Base-by-base conservation (phyloP, 2,888 invertebrate genomes). In the Dolichopus griseipennis region DNA sequence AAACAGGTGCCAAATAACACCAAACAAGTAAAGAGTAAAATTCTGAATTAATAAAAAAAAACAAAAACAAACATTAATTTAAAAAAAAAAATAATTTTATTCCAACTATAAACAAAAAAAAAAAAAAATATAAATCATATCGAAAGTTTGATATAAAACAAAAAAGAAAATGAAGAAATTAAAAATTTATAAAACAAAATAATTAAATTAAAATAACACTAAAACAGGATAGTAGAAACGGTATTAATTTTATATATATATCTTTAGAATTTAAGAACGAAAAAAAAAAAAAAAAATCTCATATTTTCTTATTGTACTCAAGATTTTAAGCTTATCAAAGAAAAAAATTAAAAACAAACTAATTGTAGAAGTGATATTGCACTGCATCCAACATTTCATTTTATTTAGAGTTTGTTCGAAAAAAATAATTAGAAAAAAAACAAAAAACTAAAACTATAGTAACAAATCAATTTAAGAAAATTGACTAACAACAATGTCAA, bases 1-100 rank as follows among this genome's bases (percentile, higher is more conserved):
- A 21, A 64, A 64, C 64, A 64, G 72, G 72, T 71, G 71, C 72
- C 73, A 72, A 71, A 68, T 70, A 71, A 71, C 70, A 72, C 71
- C 71, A 64, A 64, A 64, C 64, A 64, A 20, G 37, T 27, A 64
- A 64, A n/a, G 10, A 64, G 10, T 64, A 27, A 22, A 52, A 52
- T 52, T 37, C 34, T 15, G 37, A 33, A n/a, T 64, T 64, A 20
- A 64, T 27, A 63, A 27, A 27, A 27, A 52, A 12, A 52, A 12
- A 43, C 12, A 43, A 6, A 43, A 6, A 15, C 43, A 43, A 5
- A 37, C 37, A 37, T 12, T 27, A 27, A 37, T 12, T 10, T 10
- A 37, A 37, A 37, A 52, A 43, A 10, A 43, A 43, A 52, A 15
- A 52, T 12, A 52, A 18, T 52, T 52, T 52, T 41, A 41, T 41